Evolutionary conservation across 23 tunicate genomes (phyloP).

Genomic region (Ascidia mentula): DNA sequence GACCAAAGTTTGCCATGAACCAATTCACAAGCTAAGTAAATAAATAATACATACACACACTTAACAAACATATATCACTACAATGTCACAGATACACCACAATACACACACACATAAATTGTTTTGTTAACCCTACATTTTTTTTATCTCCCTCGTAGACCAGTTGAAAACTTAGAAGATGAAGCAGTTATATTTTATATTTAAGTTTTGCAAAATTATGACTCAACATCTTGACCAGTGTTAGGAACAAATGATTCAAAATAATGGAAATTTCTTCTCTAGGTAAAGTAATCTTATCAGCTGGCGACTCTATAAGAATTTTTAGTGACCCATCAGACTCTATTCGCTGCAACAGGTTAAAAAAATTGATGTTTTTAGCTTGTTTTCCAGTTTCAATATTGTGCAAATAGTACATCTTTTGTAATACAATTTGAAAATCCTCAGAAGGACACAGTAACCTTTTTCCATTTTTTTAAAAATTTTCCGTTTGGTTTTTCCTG

Average conservation of each 20-base stretch:
- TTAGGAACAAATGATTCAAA: not conserved
- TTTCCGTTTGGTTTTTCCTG: not conserved
- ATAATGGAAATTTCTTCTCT: not conserved
- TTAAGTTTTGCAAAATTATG: slow-evolving; percentile 2
- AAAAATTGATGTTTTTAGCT: not conserved
- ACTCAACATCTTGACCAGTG: not conserved
- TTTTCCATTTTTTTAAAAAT: not conserved
- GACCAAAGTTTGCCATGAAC: not conserved
- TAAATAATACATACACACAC: no score
- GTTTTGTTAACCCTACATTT: no score
- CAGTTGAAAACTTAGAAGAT: no score
- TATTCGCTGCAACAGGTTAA: not conserved
- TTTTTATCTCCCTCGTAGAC: no score
- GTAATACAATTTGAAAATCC: not conserved
- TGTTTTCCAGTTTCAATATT: not conserved
- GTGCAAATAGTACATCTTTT: slow-evolving; percentile 10
- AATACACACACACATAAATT: no score
- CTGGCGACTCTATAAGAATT: not conserved
- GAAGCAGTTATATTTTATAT: not conserved
- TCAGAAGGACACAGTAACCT: slow-evolving; percentile 5
- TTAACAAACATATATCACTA: no score
- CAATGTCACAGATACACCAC: not conserved
- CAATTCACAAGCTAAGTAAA: not conserved
- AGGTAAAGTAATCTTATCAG: not conserved
- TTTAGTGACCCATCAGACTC: no score